Base-by-base conservation (phyloP, 2,888 invertebrate genomes). In the Brenthis daphne region DNA sequence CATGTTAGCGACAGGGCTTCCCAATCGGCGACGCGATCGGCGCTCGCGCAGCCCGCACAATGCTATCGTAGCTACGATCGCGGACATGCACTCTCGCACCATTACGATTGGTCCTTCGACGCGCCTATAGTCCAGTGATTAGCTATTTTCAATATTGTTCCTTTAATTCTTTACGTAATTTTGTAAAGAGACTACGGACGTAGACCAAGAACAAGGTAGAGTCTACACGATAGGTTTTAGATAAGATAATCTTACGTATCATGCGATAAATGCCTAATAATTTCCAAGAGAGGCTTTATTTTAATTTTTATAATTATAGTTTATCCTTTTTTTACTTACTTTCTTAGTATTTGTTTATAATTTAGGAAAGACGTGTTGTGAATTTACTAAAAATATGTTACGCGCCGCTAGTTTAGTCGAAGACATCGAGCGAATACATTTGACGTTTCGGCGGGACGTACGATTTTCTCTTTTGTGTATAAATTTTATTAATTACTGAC, bases 61-160 rank as follows among this genome's bases (percentile, higher is more conserved):
- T 92, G 87, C 89, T 92, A 92, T 92, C 92, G 87, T 82, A 82
- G 84, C 86, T 86, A 85, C 86, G 82, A 92, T 92, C 92, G 86
- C 84, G 79, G 85, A 89, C 90, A 89, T 85, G 88, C 85, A 81
- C 87, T 84, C 85, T 85, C 87, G 86, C 89, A 81, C 89, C 86
- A 89, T 89, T 89, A 87, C 90, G 84, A 89, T 87, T 89, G 87
- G 87, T 83, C 83, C 85, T 79, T 80, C 85, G 80, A 81, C 82
- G 82, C 82, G 82, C 84, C 83, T 84, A 85, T 80, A 82, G 82
- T 76, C 72, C 81, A 79, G 80, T 85, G 87, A 88, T 89, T 87
- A 86, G 83, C 84, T 87, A 82, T 82, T 86, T 83, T 81, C 82
- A 78, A 81, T 77, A 80, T 73, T 76, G 75, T 74, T 74, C 74